Percentiles rank a stretch among this genome's conserved stretches.
These are phyloP conservation scores for Sepiola atlantica DNA, from an alignment of 2,888 invertebrate species.

Conservation along the genomic window DNA sequence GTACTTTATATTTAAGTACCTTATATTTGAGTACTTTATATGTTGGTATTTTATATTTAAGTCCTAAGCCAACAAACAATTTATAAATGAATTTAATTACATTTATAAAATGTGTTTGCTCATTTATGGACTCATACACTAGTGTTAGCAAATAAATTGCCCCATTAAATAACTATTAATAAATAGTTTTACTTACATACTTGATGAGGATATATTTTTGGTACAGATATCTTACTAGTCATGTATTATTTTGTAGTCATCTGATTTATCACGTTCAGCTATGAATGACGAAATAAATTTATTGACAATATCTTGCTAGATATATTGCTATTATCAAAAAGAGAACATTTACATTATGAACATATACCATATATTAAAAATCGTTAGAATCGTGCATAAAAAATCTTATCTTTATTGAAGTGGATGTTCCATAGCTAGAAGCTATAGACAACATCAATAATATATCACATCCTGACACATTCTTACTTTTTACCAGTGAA, in stretches of 20 bases:
- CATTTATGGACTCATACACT: too few species aligned
- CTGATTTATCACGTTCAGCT: neutral
- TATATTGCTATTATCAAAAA: neutral
- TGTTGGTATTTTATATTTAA: too few species aligned
- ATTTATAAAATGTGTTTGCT: too few species aligned
- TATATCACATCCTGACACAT: neutral
- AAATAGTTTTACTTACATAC: too few species aligned
- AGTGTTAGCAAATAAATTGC: too few species aligned
- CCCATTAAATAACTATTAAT: too few species aligned
- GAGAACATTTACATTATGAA: neutral
- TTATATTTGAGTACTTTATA: too few species aligned
- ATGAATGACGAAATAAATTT: neutral
- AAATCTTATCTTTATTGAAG: neutral
- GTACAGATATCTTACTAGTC: neutral
- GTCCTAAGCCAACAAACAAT: too few species aligned
- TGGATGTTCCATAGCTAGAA: neutral
- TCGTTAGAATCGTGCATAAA: neutral
- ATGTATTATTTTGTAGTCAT: neutral
- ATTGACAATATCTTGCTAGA: neutral
- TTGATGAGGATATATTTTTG: too few species aligned
- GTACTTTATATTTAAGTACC: too few species aligned
- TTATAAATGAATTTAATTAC: too few species aligned
- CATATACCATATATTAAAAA: neutral
- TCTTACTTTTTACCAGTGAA: neutral
- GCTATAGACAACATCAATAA: neutral